Base-by-base conservation (phyloP, 2,113 vertebrate species). In the Turdus rufiventris region DNA sequence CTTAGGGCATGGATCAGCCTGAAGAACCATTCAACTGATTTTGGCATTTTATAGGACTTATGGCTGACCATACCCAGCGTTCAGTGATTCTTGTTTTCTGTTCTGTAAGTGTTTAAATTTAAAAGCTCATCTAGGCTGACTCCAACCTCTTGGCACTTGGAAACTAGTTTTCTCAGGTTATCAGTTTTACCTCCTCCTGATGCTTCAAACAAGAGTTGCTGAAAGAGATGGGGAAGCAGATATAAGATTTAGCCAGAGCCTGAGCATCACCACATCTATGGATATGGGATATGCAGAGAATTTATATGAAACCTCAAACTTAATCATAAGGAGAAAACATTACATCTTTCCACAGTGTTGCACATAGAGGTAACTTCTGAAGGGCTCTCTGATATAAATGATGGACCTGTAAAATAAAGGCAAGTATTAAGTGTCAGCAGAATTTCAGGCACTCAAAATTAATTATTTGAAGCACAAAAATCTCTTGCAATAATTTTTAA, bases 281-380 rank as follows among this genome's bases (percentile, higher is more conserved):
- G 98, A 98, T 95, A 98, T 98, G 98, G 98, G 97, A 98, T 97
- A 98, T 98, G 97, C 97, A 98, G 95, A 97, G 98, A 97, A 97
- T 97, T 97, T 97, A 96, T 86, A 97, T 94, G 96, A 98, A 98
- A 98, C 98, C 96, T 98, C 97, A 97, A 98, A 97, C 94, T 97
- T 94, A 97, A 98, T 97, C 97, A 97, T 98, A 98, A 98, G 95
- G 96, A 98, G 97, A 98, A 98, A 98, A 97, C 97, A 98, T 99
- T 99, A 99, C 99, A 99, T 99, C 98, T 99, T 98, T 99, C 99
- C 99, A 99, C 90, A 99, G 98, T 97, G 98, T 98, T 95, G 99
- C 99, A 97, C 98, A 99, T 94, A 99, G 98, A 61, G 99, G 99
- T 93, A 99, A 98, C 97, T 99, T 98, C 94, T 98, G 98, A 92